Conservation (phyloP, 2,113 vertebrate genomes). For the Fukomys damarensis region DNA sequence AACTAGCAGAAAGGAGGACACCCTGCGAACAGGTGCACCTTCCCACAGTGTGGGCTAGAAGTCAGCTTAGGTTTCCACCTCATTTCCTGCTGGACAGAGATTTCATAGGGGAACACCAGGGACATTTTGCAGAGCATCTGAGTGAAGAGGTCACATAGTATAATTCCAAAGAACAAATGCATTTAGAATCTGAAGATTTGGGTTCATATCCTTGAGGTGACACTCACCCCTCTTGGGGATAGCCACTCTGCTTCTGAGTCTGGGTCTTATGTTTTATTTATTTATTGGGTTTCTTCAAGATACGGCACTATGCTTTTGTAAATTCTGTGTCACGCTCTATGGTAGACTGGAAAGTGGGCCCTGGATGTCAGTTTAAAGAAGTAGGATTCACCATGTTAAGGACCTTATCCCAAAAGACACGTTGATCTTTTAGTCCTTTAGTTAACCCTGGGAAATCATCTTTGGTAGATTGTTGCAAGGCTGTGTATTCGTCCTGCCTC, state of each 20-base stretch:
- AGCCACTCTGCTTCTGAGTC: background rate
- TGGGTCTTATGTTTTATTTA: background rate
- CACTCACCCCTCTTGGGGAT: background rate
- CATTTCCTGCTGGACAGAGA: background rate
- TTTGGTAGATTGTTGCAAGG: background rate
- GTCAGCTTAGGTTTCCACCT: no score
- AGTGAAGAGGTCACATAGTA: background rate
- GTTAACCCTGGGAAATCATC: background rate
- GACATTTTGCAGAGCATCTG: background rate
- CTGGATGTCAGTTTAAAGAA: background rate
- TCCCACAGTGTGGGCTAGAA: background rate
- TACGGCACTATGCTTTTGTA: background rate
- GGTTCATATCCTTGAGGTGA: background rate
- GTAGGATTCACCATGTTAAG: background rate
- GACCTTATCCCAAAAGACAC: background rate
- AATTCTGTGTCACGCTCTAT: background rate
- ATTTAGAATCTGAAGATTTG: background rate
- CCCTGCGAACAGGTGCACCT: background rate
- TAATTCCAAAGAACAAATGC: background rate
- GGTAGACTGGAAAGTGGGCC: background rate
- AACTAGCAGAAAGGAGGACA: background rate
- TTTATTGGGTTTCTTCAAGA: background rate
- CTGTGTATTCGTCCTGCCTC: background rate
- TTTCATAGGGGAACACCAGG: background rate
- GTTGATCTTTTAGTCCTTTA: background rate